Evolutionary conservation across 2,113 vertebrate genomes (phyloP).

Genomic region (Prionailurus bengalensis): DNA sequence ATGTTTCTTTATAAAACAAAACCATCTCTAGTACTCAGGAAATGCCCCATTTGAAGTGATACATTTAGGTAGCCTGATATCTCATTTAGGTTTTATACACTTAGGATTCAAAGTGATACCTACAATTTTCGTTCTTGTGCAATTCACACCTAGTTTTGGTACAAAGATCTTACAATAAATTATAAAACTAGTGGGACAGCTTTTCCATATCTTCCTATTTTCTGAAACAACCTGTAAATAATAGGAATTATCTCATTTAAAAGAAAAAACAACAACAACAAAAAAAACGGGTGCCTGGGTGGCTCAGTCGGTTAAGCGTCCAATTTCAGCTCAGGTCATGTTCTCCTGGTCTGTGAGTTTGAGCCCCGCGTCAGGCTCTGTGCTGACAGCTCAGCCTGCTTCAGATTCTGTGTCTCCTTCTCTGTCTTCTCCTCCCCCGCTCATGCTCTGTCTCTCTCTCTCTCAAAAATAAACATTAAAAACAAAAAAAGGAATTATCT

Average conservation of each 20-base stretch:
- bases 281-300: no score
- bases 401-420: no score
- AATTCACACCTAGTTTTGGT: background rate
- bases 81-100: background rate
- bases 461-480: no score
- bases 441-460: no score
- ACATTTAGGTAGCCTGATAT: background rate
- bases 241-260: background rate
- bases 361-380: no score
- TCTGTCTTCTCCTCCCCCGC: no score
- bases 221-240: background rate
- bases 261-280: no score
- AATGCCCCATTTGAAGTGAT: background rate
- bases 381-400: no score
- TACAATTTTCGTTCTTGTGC: background rate
- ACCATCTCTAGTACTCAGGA: background rate
- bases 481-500: background rate
- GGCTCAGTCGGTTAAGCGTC: no score
- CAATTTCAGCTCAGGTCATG: no score
- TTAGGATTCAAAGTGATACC: background rate
- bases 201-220: background rate
- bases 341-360: no score
- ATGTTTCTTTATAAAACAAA: background rate
- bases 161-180: background rate
- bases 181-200: background rate